These are phyloP conservation scores for Melanostoma mellinum DNA, from an alignment of 2,888 invertebrate species.

Conservation along the genomic window DNA sequence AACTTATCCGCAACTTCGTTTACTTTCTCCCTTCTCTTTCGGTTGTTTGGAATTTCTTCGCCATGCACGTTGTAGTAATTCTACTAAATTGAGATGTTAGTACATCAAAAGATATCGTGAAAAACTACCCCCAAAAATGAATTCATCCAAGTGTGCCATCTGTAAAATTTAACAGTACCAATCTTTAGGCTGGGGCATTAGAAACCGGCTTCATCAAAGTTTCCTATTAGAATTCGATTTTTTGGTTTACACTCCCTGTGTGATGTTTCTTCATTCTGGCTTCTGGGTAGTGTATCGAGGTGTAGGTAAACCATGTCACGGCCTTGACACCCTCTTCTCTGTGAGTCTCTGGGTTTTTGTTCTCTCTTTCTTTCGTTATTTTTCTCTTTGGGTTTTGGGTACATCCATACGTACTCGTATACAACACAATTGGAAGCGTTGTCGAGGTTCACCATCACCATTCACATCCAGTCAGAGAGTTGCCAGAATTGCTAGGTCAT, in stretches of 20 bases:
- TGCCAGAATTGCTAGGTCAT: constrained; percentile 40
- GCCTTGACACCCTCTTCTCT: constrained; percentile 63
- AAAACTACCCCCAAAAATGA: constrained; percentile 12
- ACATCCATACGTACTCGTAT: neutral
- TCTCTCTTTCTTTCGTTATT: constrained; percentile 3
- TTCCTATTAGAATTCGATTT: constrained; percentile 29
- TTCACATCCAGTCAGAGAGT: constrained; percentile 33
- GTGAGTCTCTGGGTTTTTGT: constrained; percentile 31
- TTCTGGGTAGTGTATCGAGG: constrained; percentile 28
- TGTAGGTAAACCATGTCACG: constrained; percentile 53
- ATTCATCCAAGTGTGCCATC: constrained; percentile 36
- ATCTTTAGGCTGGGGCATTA: constrained; percentile 11
- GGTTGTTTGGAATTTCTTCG: constrained; percentile 3
- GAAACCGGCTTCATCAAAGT: neutral
- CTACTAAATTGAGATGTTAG: constrained; percentile 21
- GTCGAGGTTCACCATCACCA: neutral
- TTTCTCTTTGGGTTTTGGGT: constrained; percentile 13
- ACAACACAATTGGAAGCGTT: constrained; percentile 29
- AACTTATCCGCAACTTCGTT: constrained; percentile 1
- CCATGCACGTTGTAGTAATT: constrained; percentile 5
- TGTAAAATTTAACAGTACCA: constrained; percentile 33
- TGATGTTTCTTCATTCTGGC: constrained; percentile 17
- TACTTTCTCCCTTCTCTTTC: neutral
- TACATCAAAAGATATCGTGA: constrained; percentile 14
- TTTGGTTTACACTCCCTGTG: constrained; percentile 9